Base-by-base conservation (phyloP, 1,140 invertebrate genomes). In the Bombus superbus region DNA sequence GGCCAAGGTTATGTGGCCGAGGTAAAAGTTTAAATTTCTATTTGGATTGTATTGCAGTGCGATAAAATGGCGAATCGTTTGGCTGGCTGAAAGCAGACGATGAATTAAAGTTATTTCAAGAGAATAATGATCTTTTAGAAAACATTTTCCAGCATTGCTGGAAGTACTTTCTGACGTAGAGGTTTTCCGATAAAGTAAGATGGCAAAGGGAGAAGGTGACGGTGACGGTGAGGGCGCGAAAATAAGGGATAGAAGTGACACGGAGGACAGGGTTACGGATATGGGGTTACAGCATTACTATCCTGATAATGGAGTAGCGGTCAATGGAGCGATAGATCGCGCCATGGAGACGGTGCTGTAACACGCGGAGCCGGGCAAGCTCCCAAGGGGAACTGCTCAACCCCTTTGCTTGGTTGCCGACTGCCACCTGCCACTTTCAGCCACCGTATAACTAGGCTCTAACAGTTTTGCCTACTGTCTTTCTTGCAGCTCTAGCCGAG, bases 291-390 rank as follows among this genome's bases (percentile, higher is more conserved):
- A 86, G 83, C 86, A 86, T 92, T 92, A 92, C 92, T 91, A 91
- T 92, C 90, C 92, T 90, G 92, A 94, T 94, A 94, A 94, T 94
- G 91, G 93, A 93, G 92, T 89, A 85, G 90, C 86, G 93, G 92
- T 94, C 93, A 94, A 93, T 94, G 91, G 90, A 89, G 87, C 90
- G 90, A 93, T 93, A 92, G 92, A 94, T 94, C 92, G 93, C 86
- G 86, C 74, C 86, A 86, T 81, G 85, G 87, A 90, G 88, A 90
- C 86, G 89, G 68, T 66, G 86, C 64, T 53, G 84, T 90, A 92
- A 87, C 90, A 86, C 86, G 86, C 87, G 88, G 88, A 92, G 87
- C 87, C 82, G 81, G 87, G 88, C 85, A 83, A 91, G 85, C 79
- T 92, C 91, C 85, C 89, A 18, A 68, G 92, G 28, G 89, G 85